These are phyloP conservation scores for Microtus montanus DNA, from an alignment of 2,113 vertebrate species.

Conservation along the genomic window DNA sequence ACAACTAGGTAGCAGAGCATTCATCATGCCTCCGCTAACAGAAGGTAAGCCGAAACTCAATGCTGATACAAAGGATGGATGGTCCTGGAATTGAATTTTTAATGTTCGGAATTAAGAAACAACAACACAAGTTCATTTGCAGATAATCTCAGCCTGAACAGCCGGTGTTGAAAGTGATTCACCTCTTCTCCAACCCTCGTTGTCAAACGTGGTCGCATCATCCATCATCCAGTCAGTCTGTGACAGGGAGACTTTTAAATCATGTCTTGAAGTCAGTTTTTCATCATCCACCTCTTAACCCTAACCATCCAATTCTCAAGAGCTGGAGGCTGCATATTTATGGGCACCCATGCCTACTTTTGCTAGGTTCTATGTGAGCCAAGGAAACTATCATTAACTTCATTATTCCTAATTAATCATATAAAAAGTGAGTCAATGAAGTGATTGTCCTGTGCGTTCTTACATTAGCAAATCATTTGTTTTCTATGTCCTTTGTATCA, in stretches of 20 bases:
- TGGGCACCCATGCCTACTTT: background rate
- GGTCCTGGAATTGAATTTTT: conserved; percentile 27
- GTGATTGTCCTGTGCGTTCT: background rate
- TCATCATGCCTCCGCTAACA: background rate
- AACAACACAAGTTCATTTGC: conserved; percentile 34
- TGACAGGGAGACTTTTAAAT: conserved; percentile 58
- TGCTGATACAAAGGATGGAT: background rate
- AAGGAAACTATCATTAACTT: background rate
- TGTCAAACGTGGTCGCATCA: background rate
- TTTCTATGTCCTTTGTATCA: background rate
- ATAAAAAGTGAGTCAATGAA: conserved; percentile 22
- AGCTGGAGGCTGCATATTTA: conserved; percentile 3
- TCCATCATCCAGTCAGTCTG: background rate
- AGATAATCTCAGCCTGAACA: conserved; percentile 52
- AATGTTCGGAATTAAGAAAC: conserved; percentile 64
- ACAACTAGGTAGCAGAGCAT: background rate
- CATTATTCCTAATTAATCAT: background rate
- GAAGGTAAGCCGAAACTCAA: background rate
- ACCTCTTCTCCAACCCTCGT: conserved; percentile 33
- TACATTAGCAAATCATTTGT: background rate
- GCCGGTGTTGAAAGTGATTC: background rate
- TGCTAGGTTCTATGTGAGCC: background rate
- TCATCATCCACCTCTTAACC: conserved; percentile 46
- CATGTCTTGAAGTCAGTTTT: conserved; percentile 35
- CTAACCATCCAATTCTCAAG: conserved; percentile 23